Base-by-base conservation (phyloP, 2,888 invertebrate species). In the Halocaridina rubra region DNA sequence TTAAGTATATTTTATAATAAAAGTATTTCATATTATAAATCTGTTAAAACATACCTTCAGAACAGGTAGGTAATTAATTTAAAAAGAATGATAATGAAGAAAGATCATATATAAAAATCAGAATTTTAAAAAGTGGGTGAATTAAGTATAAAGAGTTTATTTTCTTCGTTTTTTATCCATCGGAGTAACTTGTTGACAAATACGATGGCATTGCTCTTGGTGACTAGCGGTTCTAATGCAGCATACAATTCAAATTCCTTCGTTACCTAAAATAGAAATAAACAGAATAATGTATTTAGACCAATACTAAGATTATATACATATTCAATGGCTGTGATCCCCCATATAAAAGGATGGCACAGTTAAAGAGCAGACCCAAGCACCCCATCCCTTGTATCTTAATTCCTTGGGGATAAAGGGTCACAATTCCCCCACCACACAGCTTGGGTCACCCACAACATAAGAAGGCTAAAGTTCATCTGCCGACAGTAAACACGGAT, bases 121-220 rank as follows among this genome's bases (percentile, higher is more conserved):
- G 30, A 29, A 32, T 33, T 22, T 79, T 82, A 87, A 77, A 87
- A 87, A 16, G 82, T 82, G 0, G 95, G 95, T 1, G 96, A 95
- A 91, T 95, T 95, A 91, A 96, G 93, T 89, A 98, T 97, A 91
- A 98, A 98, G 90, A 97, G 93, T 89, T 94, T 93, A 88, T 97
- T 96, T 90, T 98, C 97, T 90, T 97, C 96, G 89, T 95, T 96
- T 90, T 98, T 97, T 88, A 98, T 96, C 97, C 97, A 98, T 89
- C 95, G 94, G 10, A 98, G 93, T 1, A 99, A 92, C 90, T 96
- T 96, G 90, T 96, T 96, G 13, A 98, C 95, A 72, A 96, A 94
- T 90, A 94, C 94, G 81, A 98, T 97, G 0, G 97, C 96, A 89
- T 94, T 93, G 30, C 94, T 94, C 90, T 97, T 98, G 81, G 96